A percentile compares a stretch with the other conserved stretches of the same genome.
Conservation (phyloP, 1,140 invertebrate species). For the Calephelis nemesis region DNA sequence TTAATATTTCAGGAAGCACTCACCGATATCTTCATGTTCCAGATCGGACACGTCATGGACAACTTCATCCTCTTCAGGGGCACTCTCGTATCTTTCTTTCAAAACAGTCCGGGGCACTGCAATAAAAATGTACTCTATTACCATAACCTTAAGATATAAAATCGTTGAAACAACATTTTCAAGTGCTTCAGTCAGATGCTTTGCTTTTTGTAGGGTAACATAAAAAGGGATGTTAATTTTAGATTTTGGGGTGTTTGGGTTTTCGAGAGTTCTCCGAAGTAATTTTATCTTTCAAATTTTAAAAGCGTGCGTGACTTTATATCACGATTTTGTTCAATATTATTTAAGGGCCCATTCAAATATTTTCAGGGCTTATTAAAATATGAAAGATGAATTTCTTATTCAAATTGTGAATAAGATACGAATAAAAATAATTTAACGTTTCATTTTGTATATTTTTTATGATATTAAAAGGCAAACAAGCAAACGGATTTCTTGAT, state of each 20-base stretch:
- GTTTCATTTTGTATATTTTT: too few relatives aligned
- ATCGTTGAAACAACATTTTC: constrained; percentile 28
- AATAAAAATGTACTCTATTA: constrained; percentile 54
- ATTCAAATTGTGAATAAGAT: too few relatives aligned
- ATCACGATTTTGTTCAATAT: constrained; percentile 17
- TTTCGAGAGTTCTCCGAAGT: constrained; percentile 38
- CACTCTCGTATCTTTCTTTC: constrained; percentile 88
- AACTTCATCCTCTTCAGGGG: constrained; percentile 86
- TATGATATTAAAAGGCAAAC: too few relatives aligned
- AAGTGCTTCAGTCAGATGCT: constrained; percentile 44
- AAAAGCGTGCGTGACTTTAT: constrained; percentile 41
- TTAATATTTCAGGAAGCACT: constrained; percentile 46
- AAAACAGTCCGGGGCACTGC: constrained; percentile 92
- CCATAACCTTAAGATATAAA: constrained; percentile 30
- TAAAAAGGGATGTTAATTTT: constrained; percentile 61
- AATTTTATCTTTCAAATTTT: constrained; percentile 53
- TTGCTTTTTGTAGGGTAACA: constrained; percentile 33
- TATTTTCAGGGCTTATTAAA: not conserved
- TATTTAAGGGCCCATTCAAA: not conserved
- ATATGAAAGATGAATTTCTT: too few relatives aligned
- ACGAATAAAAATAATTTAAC: too few relatives aligned
- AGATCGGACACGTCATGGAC: constrained; percentile 72
- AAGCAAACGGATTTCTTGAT: too few relatives aligned
- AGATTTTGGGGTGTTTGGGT: constrained; percentile 55
- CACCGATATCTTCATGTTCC: constrained; percentile 76